phyloP scores from a whole-genome alignment of 1,140 invertebrate species.

The Drosophila virilis region DNA sequence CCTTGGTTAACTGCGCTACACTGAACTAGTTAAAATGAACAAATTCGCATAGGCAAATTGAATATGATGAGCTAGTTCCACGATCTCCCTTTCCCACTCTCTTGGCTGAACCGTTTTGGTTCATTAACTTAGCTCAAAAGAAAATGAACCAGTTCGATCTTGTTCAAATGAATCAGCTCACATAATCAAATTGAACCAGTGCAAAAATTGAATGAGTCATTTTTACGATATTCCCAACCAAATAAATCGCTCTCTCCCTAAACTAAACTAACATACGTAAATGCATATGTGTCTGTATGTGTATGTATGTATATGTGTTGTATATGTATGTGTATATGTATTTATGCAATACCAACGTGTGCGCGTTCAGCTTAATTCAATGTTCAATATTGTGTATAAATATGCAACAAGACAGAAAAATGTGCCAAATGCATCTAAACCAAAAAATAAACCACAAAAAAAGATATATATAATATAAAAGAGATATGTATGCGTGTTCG shows the following conservation, averaged over 20 bases:
- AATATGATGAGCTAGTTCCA: not conserved
- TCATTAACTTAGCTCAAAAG: not conserved
- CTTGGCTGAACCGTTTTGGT: too few relatives aligned
- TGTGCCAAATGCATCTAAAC: constrained; percentile 50
- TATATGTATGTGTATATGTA: constrained; percentile 25
- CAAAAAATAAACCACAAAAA: constrained; percentile 11
- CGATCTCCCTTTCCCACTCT: too few relatives aligned
- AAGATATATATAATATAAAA: not conserved
- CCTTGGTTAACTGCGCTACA: too few relatives aligned
- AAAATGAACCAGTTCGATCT: constrained; percentile 1
- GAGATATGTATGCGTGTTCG: constrained; percentile 29
- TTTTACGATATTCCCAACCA: not conserved
- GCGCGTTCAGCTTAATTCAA: constrained; percentile 50
- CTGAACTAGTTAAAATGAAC: too few relatives aligned
- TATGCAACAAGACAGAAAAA: constrained; percentile 26
- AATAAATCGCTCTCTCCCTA: constrained; percentile 6
- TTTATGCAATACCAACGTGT: constrained; percentile 17
- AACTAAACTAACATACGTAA: constrained; percentile 16
- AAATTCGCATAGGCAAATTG: too few relatives aligned
- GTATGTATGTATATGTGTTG: constrained; percentile 15
- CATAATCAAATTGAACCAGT: not conserved
- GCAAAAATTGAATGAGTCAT: not conserved
- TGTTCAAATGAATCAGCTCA: not conserved
- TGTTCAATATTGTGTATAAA: constrained; percentile 52
- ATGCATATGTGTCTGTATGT: constrained; percentile 8